Evolutionary conservation across 1,140 invertebrate genomes (phyloP).

Genomic region (Xylocopa sonorina): DNA sequence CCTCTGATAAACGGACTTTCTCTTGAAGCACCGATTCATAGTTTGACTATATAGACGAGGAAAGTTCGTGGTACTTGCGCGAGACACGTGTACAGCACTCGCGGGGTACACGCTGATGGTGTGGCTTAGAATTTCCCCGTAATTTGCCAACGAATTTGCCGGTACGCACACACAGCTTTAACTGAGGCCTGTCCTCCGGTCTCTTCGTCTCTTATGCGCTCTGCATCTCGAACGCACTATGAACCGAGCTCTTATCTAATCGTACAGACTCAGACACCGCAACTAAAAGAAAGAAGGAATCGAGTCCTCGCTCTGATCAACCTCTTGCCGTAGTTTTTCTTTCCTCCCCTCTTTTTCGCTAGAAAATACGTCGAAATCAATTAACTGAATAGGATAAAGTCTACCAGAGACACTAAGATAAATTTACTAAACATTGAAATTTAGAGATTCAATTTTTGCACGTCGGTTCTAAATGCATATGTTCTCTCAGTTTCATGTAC

Average conservation of each 20-base stretch:
- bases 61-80: background rate
- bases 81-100: background rate
- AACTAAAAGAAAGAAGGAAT: slow-evolving; percentile 68
- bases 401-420: no score
- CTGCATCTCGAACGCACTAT: slow-evolving; percentile 79
- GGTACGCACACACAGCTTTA: slow-evolving; percentile 69
- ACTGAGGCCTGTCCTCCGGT: slow-evolving; percentile 72
- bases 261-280: slow-evolving; percentile 71
- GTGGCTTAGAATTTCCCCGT: background rate
- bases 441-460: background rate
- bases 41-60: background rate
- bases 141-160: slow-evolving; percentile 54
- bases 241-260: slow-evolving; percentile 81
- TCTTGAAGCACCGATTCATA: slow-evolving; percentile 36
- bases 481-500: no score
- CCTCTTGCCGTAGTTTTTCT: slow-evolving; percentile 8
- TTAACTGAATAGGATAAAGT: background rate
- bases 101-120: background rate
- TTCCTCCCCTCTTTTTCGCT: background rate
- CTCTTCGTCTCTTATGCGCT: slow-evolving; percentile 79
- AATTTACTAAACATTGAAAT: background rate
- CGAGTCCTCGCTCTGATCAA: slow-evolving; percentile 30
- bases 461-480: no score
- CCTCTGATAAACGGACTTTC: slow-evolving; percentile 1
- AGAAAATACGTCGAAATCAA: background rate